A percentile compares a stretch with the other conserved stretches of the same genome.
phyloP scores from a whole-genome alignment of 2,888 invertebrate genomes.

The Cosmia trapezina region DNA sequence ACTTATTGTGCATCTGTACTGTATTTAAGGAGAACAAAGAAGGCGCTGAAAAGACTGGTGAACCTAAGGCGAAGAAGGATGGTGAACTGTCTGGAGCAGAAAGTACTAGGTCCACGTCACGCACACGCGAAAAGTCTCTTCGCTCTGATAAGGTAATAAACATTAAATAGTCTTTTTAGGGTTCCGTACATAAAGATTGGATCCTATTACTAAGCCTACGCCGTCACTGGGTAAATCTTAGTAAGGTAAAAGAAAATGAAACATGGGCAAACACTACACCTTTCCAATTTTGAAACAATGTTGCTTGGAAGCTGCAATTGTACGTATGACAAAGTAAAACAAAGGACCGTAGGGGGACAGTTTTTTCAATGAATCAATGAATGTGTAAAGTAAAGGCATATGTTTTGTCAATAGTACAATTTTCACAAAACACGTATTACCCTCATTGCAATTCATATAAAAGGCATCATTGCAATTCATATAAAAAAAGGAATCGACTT shows the following conservation, averaged over 20 bases:
- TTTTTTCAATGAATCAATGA: too few species aligned
- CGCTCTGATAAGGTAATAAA: slow-evolving; percentile 85
- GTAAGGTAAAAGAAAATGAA: neutral
- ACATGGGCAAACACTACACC: neutral
- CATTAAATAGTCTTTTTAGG: neutral
- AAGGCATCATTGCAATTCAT: neutral
- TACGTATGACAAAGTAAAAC: too few species aligned
- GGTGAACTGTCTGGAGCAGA: slow-evolving; percentile 84
- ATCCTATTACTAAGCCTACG: neutral
- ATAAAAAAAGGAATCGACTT: neutral
- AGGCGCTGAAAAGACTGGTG: slow-evolving; percentile 75
- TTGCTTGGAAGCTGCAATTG: too few species aligned
- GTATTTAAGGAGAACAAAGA: slow-evolving; percentile 82
- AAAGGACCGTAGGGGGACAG: too few species aligned
- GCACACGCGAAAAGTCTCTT: slow-evolving; percentile 83
- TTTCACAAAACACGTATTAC: neutral
- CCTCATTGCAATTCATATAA: neutral
- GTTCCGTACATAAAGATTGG: neutral
- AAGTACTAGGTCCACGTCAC: slow-evolving; percentile 79
- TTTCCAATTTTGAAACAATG: too few species aligned
- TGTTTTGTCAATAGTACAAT: too few species aligned
- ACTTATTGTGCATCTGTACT: slow-evolving; percentile 2
- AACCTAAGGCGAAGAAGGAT: slow-evolving; percentile 83
- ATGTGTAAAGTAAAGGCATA: too few species aligned
- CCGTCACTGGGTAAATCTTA: neutral